phyloP scores from a whole-genome alignment of 1,140 invertebrate species.

The Pantala flavescens region DNA sequence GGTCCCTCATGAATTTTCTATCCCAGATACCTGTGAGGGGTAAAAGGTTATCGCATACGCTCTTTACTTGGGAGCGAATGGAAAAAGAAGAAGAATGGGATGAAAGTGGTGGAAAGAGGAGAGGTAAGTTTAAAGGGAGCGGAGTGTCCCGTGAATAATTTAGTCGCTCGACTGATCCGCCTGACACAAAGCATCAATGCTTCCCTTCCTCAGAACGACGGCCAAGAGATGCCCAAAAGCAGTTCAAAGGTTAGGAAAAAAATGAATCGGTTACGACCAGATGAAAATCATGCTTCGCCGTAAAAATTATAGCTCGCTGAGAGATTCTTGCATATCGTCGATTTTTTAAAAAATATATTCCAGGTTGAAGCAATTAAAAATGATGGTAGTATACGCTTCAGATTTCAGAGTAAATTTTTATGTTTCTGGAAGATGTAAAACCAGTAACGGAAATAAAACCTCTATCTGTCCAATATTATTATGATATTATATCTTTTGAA shows the following conservation, averaged over 20 bases:
- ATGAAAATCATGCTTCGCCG: too few species aligned
- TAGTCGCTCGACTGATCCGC: background rate
- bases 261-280: too few species aligned
- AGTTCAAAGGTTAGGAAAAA: background rate
- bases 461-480: too few species aligned
- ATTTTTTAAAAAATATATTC: too few species aligned
- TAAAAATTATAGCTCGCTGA: too few species aligned
- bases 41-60: constrained; percentile 4
- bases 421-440: too few species aligned
- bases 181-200: constrained; percentile 8
- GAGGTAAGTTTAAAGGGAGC: background rate
- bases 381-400: too few species aligned
- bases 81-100: background rate
- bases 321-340: too few species aligned
- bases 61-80: background rate
- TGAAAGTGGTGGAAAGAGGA: background rate
- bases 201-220: background rate
- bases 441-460: too few species aligned
- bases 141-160: constrained; percentile 8
- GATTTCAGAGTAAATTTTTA: too few species aligned
- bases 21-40: constrained; percentile 2
- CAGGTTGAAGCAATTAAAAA: too few species aligned
- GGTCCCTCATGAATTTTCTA: constrained; percentile 1
- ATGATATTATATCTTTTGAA: too few species aligned
- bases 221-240: background rate